These are phyloP conservation scores for Coracias cyanogaster DNA, from an alignment of 2,797 vertebrate genomes.

Conservation along the genomic window DNA sequence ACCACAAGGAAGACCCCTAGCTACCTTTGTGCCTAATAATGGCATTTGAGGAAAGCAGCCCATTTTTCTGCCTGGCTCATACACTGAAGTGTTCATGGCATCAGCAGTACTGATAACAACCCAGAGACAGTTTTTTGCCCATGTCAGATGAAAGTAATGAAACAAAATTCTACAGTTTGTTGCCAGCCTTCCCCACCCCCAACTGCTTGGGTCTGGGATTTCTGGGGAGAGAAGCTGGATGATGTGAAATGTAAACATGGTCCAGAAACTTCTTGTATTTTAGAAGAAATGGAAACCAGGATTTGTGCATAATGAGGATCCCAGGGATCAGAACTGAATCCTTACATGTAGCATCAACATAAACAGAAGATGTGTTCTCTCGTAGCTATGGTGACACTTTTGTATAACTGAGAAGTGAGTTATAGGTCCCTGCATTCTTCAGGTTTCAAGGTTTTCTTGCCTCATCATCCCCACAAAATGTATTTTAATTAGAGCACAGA, in stretches of 20 bases:
- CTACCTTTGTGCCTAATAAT: not conserved
- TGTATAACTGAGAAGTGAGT: not conserved
- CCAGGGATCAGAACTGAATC: not conserved
- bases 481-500: not conserved
- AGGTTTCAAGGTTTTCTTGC: not conserved
- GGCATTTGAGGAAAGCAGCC: not conserved
- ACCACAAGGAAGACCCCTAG: not conserved
- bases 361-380: not conserved
- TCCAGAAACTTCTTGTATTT: not conserved
- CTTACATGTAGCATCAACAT: not conserved
- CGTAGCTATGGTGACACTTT: not conserved
- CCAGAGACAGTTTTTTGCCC: not conserved
- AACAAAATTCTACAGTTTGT: not conserved
- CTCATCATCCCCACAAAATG: not conserved
- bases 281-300: not conserved
- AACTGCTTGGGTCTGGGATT: not conserved
- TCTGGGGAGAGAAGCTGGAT: not conserved
- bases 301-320: not conserved
- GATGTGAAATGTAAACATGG: not conserved
- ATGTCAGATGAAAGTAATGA: not conserved
- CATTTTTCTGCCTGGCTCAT: not conserved
- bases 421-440: not conserved
- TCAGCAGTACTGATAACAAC: not conserved
- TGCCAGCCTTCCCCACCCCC: not conserved
- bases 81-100: not conserved